Evolutionary conservation across 2,797 vertebrate genomes (phyloP).

Genomic region (Clarias fuscus): DNA sequence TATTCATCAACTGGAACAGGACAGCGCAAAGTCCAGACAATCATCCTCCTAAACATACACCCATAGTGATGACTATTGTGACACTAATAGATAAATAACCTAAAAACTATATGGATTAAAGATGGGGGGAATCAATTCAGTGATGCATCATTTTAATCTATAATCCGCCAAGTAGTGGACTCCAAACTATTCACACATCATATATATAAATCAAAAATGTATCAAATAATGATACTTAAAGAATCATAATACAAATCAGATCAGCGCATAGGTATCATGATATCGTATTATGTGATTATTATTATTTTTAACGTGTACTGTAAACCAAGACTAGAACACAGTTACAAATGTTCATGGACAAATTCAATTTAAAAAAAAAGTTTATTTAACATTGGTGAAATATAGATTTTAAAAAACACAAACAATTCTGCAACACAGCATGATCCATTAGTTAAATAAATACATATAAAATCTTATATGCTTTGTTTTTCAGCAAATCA

Average conservation of each 20-base stretch:
- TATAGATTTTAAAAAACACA: constrained; percentile 27
- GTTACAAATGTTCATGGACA: constrained; percentile 36
- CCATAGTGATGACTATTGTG: constrained; percentile 45
- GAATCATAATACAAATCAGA: no score
- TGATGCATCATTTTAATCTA: no score
- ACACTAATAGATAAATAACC: constrained; percentile 18
- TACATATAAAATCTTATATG: not conserved
- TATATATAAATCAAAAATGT: no score
- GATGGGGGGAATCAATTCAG: not conserved
- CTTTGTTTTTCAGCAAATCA: not conserved
- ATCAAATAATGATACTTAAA: no score
- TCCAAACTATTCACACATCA: no score
- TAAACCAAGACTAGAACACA: not conserved
- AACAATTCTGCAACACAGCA: not conserved
- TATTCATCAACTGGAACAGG: constrained; percentile 85
- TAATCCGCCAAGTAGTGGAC: no score
- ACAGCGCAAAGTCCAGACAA: constrained; percentile 90
- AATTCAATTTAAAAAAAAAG: not conserved
- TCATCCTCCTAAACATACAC: constrained; percentile 79
- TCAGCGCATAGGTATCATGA: no score
- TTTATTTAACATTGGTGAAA: constrained; percentile 49
- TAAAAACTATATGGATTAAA: not conserved
- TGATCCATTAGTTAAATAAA: not conserved
- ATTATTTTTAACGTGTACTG: no score
- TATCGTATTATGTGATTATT: no score